Percentiles rank a stretch among this genome's conserved stretches.
Conservation (phyloP, 2,797 vertebrate species). For the Siniperca undulata region DNA sequence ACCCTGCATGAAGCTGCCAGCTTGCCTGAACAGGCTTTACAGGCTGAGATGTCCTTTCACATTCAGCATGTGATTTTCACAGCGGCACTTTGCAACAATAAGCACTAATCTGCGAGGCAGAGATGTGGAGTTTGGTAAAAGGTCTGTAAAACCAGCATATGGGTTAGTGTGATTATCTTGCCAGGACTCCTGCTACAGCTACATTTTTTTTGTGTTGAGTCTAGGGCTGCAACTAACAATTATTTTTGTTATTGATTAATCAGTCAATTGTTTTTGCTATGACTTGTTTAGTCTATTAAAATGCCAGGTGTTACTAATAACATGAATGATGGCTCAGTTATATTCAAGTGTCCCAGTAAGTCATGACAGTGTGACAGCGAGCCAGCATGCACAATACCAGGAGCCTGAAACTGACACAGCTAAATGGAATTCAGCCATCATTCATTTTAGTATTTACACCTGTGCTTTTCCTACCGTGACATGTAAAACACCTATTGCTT, state of each 20-base stretch:
- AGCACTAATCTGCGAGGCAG: neutral
- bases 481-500: neutral
- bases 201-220: neutral
- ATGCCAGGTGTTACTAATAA: neutral
- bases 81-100: slow-evolving; percentile 5
- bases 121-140: slow-evolving; percentile 9
- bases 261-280: neutral
- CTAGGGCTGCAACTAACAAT: neutral
- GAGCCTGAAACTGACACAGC: neutral
- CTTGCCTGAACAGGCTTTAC: slow-evolving; percentile 12
- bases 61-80: slow-evolving; percentile 19
- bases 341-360: neutral
- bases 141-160: neutral
- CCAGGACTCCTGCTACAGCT: neutral
- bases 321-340: neutral
- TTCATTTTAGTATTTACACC: neutral
- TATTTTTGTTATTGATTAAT: neutral
- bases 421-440: neutral
- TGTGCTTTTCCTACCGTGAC: too few relatives aligned
- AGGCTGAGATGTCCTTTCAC: slow-evolving; percentile 23
- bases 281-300: neutral
- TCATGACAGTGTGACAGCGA: neutral
- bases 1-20: slow-evolving; percentile 19
- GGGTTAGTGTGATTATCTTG: neutral
- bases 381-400: neutral